Evolutionary conservation across 64 coral and sea anemone genomes (phyloP), one percentile per base, ranked within the genome.

Genomic region (Orbicella faveolata): DNA sequence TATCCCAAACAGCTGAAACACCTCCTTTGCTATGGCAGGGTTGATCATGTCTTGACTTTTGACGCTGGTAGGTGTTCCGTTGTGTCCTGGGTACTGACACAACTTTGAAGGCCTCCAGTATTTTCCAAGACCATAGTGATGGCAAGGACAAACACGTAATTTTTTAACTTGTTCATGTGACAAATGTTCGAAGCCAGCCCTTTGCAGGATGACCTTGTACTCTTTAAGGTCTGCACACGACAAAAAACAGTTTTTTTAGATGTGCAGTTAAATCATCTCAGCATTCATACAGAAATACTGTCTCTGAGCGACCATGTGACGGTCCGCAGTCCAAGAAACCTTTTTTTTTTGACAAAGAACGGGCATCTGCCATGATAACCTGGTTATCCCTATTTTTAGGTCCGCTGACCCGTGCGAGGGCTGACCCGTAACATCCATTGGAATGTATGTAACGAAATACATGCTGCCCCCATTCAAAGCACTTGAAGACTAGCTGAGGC

Each of bases 261-360:
- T 92, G 90, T 67, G 62, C 74, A 85, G 39, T 92, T 34, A 92
- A 19, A 75, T 91, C 69, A 63, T 91, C 80, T 36, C 52, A 34
- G 75, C 90, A 92, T 66, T 41, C 51, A 77, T 78, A 65, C 57
- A 87, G 52, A 84, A 63, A 75, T 19, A 83, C 69, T 1, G 75
- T 62, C 23, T 83, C 70, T 48, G 81, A 44, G 23, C 83, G 72
- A 2, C 82, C 81, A 36, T 63, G 55, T 48, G 81, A 92, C 35
- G 79, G 53, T 59, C 89, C 67, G n/a, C 89, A 91, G 19, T 83
- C 80, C 48, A 81, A 39, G 36, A 74, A 63, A 67, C 61, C 66
- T 70, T 33, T 53, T 64, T 89, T 79, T 35, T 30, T 30, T 30
- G 59, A 36, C 52, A 89, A 78, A 65, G 34, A 66, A 55, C 87